phyloP scores from a whole-genome alignment of 2,888 invertebrate species.

The Stegana nigrithorax region DNA sequence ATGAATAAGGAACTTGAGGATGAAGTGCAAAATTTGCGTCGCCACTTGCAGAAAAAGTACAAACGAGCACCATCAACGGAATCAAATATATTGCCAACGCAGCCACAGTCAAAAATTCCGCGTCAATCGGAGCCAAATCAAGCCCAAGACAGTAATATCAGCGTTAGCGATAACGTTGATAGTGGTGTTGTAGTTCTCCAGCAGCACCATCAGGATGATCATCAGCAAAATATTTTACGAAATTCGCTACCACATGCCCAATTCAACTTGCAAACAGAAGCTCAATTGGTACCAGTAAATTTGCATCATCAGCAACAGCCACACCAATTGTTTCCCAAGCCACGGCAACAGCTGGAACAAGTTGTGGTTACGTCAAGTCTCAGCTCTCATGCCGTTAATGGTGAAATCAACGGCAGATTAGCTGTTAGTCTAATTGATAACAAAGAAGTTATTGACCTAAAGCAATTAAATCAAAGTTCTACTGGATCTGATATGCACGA shows the following conservation, averaged over 20 bases:
- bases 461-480: too few species aligned
- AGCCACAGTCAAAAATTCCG: slow-evolving; percentile 42
- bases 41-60: slow-evolving; percentile 41
- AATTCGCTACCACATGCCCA: slow-evolving; percentile 11
- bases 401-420: too few species aligned
- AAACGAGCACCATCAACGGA: slow-evolving; percentile 36
- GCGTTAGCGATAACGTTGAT: too few species aligned
- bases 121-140: slow-evolving; percentile 2
- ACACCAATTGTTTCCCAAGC: too few species aligned
- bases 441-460: too few species aligned
- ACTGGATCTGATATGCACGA: too few species aligned
- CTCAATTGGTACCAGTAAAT: neutral
- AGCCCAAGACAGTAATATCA: neutral
- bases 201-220: slow-evolving; percentile 10
- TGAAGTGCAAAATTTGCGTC: slow-evolving; percentile 48
- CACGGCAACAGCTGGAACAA: too few species aligned
- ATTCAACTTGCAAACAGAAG: neutral
- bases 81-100: slow-evolving; percentile 41
- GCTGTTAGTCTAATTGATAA: too few species aligned
- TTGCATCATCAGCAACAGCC: too few species aligned
- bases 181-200: neutral
- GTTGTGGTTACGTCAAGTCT: too few species aligned
- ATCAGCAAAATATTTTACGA: neutral
- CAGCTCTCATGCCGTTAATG: too few species aligned
- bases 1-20: slow-evolving; percentile 50